phyloP scores from a whole-genome alignment of 2,888 invertebrate genomes.

The Chaitophorus viminalis region DNA sequence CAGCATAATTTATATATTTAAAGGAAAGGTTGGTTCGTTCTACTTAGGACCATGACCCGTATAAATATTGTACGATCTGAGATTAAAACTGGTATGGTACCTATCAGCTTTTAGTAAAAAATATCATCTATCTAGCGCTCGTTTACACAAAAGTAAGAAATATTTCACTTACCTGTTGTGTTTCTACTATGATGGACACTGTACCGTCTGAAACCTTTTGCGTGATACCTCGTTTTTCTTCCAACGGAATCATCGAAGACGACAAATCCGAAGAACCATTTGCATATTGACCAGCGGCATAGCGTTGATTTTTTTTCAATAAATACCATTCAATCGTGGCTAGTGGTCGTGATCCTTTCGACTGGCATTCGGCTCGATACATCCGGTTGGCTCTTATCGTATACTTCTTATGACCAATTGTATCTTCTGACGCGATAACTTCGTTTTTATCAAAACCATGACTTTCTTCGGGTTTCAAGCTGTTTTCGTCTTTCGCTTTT shows the following conservation, averaged over 20 bases:
- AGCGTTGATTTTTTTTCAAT: constrained; percentile 16
- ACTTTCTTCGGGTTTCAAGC: neutral
- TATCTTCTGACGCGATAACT: neutral
- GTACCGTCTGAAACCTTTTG: neutral
- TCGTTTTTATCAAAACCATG: neutral
- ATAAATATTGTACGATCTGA: no score
- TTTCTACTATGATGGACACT: neutral
- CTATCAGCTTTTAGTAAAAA: no score
- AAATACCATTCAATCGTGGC: constrained; percentile 46
- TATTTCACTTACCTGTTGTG: constrained; percentile 27
- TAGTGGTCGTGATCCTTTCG: constrained; percentile 30
- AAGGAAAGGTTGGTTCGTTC: no score
- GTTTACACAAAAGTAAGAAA: neutral
- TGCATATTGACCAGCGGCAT: neutral
- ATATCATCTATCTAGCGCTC: neutral
- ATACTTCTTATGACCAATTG: neutral
- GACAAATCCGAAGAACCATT: neutral
- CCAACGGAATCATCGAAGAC: neutral
- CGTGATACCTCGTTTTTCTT: neutral
- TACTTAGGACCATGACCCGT: no score
- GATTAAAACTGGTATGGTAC: no score
- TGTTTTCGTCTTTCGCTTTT: neutral
- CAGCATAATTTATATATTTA: no score
- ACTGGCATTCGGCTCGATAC: constrained; percentile 38
- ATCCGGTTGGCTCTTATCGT: constrained; percentile 31